These are phyloP conservation scores for Perodicticus potto DNA, from an alignment of 2,797 vertebrate genomes.

Conservation along the genomic window DNA sequence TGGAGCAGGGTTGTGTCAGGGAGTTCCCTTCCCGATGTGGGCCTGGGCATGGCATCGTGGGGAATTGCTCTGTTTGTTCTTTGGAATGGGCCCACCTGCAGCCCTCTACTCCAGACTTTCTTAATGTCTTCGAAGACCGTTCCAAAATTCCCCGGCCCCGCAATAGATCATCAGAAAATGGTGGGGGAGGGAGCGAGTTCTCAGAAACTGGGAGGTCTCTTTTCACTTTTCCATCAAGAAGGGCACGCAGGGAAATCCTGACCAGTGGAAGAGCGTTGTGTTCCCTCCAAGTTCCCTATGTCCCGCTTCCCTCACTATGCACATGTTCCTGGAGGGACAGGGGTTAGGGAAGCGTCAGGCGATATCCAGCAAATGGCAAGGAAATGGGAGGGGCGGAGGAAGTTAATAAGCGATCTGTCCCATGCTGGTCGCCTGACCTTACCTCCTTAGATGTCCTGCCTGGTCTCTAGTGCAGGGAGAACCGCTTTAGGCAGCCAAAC, in stretches of 20 bases:
- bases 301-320: fast-evolving
- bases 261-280: not conserved
- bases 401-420: not conserved
- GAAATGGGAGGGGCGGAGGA: not conserved
- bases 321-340: not conserved
- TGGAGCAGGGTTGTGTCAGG: not conserved
- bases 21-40: not conserved
- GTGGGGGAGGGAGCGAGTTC: not conserved
- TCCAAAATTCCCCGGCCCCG: no score
- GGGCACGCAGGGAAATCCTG: not conserved
- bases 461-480: not conserved
- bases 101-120: not conserved
- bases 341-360: not conserved
- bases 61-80: not conserved
- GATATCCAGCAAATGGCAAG: not conserved
- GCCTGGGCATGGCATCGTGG: not conserved
- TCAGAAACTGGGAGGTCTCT: not conserved
- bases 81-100: not conserved
- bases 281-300: not conserved
- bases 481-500: not conserved
- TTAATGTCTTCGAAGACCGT: not conserved
- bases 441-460: not conserved
- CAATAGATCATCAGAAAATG: not conserved
- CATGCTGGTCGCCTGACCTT: no score
- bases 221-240: not conserved